Conservation (phyloP, 2,888 invertebrate species). For the Euzetes globulus region DNA sequence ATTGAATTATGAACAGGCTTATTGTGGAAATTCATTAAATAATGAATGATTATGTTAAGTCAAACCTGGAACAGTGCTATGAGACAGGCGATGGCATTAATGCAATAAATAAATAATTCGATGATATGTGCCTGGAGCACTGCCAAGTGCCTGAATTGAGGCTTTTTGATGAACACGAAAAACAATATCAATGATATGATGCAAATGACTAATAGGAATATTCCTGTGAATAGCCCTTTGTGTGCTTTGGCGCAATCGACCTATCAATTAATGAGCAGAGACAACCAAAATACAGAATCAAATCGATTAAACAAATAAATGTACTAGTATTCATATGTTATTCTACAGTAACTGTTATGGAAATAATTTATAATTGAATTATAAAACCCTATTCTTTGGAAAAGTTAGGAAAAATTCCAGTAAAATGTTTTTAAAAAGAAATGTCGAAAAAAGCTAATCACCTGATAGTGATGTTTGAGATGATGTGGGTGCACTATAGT, state of each 20-base stretch:
- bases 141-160: conserved; percentile 68
- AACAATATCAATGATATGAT: conserved; percentile 85
- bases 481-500: conserved; percentile 65
- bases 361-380: too few relatives aligned
- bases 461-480: conserved; percentile 55
- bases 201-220: conserved; percentile 74
- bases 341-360: too few relatives aligned
- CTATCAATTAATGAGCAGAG: neutral
- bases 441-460: neutral
- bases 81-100: conserved; percentile 75
- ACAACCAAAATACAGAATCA: too few relatives aligned
- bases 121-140: conserved; percentile 83
- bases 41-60: too few relatives aligned
- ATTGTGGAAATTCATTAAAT: too few relatives aligned
- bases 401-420: too few relatives aligned
- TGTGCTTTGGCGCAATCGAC: conserved; percentile 90
- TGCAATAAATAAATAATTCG: conserved; percentile 74
- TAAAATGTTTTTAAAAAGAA: too few relatives aligned
- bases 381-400: too few relatives aligned
- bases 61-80: conserved; percentile 70
- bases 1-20: neutral
- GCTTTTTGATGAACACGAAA: conserved; percentile 68
- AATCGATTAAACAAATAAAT: neutral
- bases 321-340: too few relatives aligned
- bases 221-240: conserved; percentile 84